These are phyloP conservation scores for Anagrus nilaparvatae DNA, from an alignment of 1,140 invertebrate genomes.

Conservation along the genomic window DNA sequence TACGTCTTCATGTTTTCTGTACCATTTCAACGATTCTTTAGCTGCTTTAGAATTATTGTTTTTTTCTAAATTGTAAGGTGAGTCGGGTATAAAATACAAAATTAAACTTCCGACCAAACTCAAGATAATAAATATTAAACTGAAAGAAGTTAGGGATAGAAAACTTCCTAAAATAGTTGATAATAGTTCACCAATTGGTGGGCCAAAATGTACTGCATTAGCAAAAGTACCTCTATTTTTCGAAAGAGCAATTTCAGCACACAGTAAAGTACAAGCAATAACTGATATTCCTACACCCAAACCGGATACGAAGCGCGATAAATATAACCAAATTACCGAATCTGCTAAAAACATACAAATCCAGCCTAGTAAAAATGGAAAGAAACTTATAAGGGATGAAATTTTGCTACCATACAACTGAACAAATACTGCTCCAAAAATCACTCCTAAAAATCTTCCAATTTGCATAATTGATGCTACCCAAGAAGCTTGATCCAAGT, in stretches of 20 bases:
- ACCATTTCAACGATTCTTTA: conserved; percentile 31
- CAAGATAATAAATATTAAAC: conserved; percentile 49
- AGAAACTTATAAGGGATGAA: conserved; percentile 47
- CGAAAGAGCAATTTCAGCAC: conserved; percentile 54
- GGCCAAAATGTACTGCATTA: conserved; percentile 1
- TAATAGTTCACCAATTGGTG: conserved; percentile 53
- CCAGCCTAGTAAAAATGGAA: conserved; percentile 55
- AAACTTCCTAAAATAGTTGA: conserved; percentile 56
- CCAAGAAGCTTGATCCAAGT: conserved; percentile 52
- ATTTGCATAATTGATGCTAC: conserved; percentile 49
- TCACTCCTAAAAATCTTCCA: conserved; percentile 30
- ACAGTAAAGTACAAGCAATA: conserved; percentile 52
- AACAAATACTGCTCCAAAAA: conserved; percentile 25
- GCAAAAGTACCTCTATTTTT: conserved; percentile 17
- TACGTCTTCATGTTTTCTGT: conserved; percentile 3
- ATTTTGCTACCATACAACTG: conserved; percentile 54
- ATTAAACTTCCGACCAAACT: conserved; percentile 58
- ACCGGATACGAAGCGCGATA: conserved; percentile 39
- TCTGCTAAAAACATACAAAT: conserved; percentile 30
- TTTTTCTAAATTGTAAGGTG: conserved; percentile 55
- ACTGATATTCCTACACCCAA: conserved; percentile 60
- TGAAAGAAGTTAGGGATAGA: conserved; percentile 45
- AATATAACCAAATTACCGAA: conserved; percentile 45
- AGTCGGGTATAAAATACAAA: conserved; percentile 57
- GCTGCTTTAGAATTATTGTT: conserved; percentile 48